Evolutionary conservation across 1,140 invertebrate species (phyloP), one percentile per base, ranked within the genome.

Genomic region (Leguminivora glycinivorella): DNA sequence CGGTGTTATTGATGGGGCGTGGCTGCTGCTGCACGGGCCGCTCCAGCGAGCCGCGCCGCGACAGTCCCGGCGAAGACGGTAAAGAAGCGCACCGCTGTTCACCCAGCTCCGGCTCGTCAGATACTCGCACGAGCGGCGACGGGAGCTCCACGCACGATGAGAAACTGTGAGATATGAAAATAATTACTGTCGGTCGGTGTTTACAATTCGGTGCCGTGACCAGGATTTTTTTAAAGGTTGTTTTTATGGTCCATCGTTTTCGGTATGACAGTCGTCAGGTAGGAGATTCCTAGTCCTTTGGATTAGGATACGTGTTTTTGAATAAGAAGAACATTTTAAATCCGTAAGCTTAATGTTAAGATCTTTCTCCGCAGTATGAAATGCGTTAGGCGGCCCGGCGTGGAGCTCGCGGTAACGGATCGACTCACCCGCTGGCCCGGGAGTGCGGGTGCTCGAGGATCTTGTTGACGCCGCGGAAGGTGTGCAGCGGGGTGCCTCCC

Each of bases 101-200:
- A 68, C 82, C 83, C 22, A 71, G 73, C 47, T 75, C 22, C 0
- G 24, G 25, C 22, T 67, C 67, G 68, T 29, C 60, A 0, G 29
- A 40, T 10, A 34, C 68, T 17, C 66, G 67, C 24, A 58, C 43
- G 14, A 93, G 92, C 68, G 94, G 93, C 4, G 94, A 94, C 14
- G 95, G 93, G 60, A 96, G 86, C 79, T 96, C 95, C 76, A 95
- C 94, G 85, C 95, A 96, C 3, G 95, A 95, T 4, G 81, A 80
- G 34, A 95, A 96, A 79, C 96, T 63, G 24, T 9, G 6, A 12
- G 17, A 60, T 56, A 31, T n/a, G n/a, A n/a, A n/a, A n/a, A n/a
- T n/a, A n/a, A n/a, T n/a, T n/a, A n/a, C n/a, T n/a, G n/a, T n/a
- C n/a, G 14, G 38, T 12, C 12, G 38, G 1, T 14, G 0, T 4